Evolutionary conservation across 2,888 invertebrate genomes (phyloP).

Genomic region (Leptopilina drosophilae): DNA sequence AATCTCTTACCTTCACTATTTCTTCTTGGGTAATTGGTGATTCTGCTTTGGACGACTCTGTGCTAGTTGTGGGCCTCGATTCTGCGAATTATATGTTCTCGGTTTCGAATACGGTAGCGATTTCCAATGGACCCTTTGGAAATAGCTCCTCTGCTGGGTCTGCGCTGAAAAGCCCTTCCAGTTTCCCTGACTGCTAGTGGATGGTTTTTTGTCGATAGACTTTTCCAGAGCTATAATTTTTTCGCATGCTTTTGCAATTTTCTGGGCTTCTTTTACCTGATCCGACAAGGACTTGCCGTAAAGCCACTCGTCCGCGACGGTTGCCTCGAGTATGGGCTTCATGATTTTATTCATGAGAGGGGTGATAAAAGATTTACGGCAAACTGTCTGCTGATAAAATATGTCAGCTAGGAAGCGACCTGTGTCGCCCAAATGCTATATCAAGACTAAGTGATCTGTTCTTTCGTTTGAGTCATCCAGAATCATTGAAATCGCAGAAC

Average conservation of each 20-base stretch:
- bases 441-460: background rate
- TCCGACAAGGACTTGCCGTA: no score
- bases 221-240: no score
- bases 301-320: background rate
- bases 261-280: no score
- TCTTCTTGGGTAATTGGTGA: background rate
- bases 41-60: background rate
- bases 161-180: background rate
- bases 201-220: no score
- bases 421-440: background rate
- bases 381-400: background rate
- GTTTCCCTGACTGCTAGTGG: no score
- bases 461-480: background rate
- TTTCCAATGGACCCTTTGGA: background rate
- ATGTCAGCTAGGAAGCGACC: background rate
- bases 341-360: background rate
- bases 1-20: background rate
- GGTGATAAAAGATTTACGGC: background rate
- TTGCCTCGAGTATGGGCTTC: background rate
- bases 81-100: background rate
- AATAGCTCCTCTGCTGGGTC: background rate
- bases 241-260: no score
- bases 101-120: background rate
- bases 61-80: no score
- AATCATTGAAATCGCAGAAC: background rate